Base-by-base conservation (phyloP, 2,888 invertebrate species). In the Acronicta psi region DNA sequence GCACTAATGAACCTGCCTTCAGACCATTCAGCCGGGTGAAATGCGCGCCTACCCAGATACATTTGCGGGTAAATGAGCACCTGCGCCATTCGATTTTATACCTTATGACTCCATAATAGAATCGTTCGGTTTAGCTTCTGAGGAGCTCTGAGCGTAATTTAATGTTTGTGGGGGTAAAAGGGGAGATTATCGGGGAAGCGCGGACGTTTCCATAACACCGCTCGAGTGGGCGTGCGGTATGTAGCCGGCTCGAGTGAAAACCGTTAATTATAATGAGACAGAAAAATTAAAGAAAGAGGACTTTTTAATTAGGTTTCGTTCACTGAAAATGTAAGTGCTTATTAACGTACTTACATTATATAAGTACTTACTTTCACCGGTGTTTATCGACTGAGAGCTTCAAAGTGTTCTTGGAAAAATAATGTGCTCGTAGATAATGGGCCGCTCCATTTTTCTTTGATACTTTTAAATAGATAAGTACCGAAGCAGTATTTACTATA, bases 1-100 rank as follows among this genome's bases (percentile, higher is more conserved):
- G 75, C 85, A 81, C 83, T 89, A 89, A 89, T 88, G 88, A 88
- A 88, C 83, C 83, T 81, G 82, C 83, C 82, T 85, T 83, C 80
- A 81, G 74, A 84, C 79, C 79, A 78, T 82, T 81, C 79, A 75
- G 62, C 73, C 70, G 76, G 63, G 72, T 80, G 60, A 79, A 82
- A 82, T 79, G 70, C 68, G 73, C 75, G 64, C 55, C 58, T 67
- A 73, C 71, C 65, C 63, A 65, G 47, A 66, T 77, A 75, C 66
- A 71, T 80, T 80, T 80, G 65, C 78, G 62, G 54, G 56, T 64
- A 64, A 73, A 82, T 75, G 62, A 80, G 60, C 62, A 64, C 59
- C 29, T 55, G 53, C 13, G 56, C 45, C 46, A 51, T 68, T 70
- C 68, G 58, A 82, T 79, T 85, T 69, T 74, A 62, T 46, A 65